Conservation (phyloP, 1,140 invertebrate species). For the Pseudomyrmex concolor region DNA sequence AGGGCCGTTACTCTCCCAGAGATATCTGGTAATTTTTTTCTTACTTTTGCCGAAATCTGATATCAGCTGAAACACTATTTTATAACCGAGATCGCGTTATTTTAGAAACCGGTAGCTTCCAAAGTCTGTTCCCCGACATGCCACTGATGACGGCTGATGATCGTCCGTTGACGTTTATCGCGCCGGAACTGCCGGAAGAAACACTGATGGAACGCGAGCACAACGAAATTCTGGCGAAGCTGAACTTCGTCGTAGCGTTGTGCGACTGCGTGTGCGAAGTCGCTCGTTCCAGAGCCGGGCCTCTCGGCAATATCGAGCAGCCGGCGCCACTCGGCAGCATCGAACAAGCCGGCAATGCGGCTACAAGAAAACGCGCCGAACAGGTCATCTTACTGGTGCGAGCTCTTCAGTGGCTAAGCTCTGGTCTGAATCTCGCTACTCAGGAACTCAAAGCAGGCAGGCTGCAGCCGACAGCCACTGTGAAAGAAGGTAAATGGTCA, state of each 20-base stretch:
- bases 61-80: not conserved
- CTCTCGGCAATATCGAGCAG: constrained; percentile 83
- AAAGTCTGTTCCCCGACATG: constrained; percentile 86
- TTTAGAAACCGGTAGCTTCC: constrained; percentile 87
- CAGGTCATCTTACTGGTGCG: constrained; percentile 96
- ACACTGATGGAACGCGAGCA: constrained; percentile 97
- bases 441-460: constrained; percentile 93
- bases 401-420: constrained; percentile 96
- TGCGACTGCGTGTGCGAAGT: constrained; percentile 96
- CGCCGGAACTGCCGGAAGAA: constrained; percentile 97
- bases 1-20: constrained; percentile 92
- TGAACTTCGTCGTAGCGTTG: constrained; percentile 96
- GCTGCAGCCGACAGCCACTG: constrained; percentile 95
- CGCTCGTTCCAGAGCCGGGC: constrained; percentile 91
- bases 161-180: constrained; percentile 92
- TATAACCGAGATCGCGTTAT: constrained; percentile 9
- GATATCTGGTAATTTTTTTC: constrained; percentile 84
- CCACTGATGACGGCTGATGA: constrained; percentile 82
- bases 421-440: constrained; percentile 95
- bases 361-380: constrained; percentile 89
- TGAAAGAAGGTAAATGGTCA: constrained; percentile 91
- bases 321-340: constrained; percentile 81
- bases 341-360: constrained; percentile 81
- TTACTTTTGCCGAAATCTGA: constrained; percentile 25
- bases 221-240: constrained; percentile 96